Evolutionary conservation across 2,797 vertebrate genomes (phyloP).

Genomic region (Acestrorhynchus altus): DNA sequence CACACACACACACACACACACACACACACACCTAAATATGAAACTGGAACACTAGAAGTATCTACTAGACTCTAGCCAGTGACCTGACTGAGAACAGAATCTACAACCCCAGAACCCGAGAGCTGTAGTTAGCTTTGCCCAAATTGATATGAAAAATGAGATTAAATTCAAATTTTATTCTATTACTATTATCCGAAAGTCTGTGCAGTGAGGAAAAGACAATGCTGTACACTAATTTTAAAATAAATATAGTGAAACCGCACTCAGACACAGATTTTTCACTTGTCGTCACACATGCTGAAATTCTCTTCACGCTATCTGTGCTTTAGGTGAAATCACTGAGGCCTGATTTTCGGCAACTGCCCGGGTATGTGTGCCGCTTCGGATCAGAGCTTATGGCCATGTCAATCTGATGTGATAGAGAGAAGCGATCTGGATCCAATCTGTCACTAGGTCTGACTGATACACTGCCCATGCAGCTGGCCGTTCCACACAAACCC

Average conservation of each 20-base stretch:
- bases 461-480: slow-evolving; percentile 18
- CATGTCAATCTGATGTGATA: slow-evolving; percentile 47
- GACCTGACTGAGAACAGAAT: too few relatives aligned
- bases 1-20: too few relatives aligned
- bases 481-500: slow-evolving; percentile 10
- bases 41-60: too few relatives aligned
- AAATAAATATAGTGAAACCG: background rate
- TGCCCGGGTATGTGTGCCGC: slow-evolving; percentile 19
- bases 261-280: background rate
- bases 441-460: slow-evolving; percentile 45
- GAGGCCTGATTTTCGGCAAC: background rate
- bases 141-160: too few relatives aligned
- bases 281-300: background rate
- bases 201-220: too few relatives aligned
- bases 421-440: slow-evolving; percentile 39
- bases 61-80: too few relatives aligned
- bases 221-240: too few relatives aligned
- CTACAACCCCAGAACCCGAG: too few relatives aligned
- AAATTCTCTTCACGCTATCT: background rate
- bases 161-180: too few relatives aligned
- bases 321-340: background rate
- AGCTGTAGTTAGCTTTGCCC: too few relatives aligned
- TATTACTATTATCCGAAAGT: too few relatives aligned
- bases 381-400: slow-evolving; percentile 45
- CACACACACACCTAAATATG: too few relatives aligned